phyloP scores from a whole-genome alignment of 2,797 vertebrate species.

The Rhinatrema bivittatum region DNA sequence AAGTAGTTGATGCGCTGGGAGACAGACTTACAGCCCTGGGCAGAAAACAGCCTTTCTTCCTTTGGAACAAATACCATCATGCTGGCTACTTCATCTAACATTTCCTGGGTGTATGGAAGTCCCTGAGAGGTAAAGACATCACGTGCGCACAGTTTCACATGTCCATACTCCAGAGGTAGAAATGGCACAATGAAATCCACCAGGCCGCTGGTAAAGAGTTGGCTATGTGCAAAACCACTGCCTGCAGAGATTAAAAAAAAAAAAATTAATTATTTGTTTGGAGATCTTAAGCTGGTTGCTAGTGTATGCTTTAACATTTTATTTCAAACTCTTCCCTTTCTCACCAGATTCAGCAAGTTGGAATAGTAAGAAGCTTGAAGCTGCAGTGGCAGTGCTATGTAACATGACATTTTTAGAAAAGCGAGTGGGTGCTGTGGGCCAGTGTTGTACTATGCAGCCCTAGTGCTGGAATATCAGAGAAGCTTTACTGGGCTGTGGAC shows the following conservation, averaged over 20 bases:
- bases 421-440: no score
- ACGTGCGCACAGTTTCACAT: conserved; percentile 76
- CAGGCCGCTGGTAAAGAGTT: conserved; percentile 73
- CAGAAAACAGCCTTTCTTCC: conserved; percentile 84
- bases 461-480: no score
- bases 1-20: conserved; percentile 89
- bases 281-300: no score
- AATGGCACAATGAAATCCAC: conserved; percentile 87
- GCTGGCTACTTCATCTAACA: conserved; percentile 74
- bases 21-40: conserved; percentile 91
- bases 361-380: no score
- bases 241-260: conserved; percentile 36
- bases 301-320: no score
- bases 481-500: no score
- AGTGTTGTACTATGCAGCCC: no score
- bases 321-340: no score
- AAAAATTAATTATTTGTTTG: no score
- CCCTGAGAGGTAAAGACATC: conserved; percentile 76
- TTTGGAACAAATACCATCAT: conserved; percentile 86
- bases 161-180: conserved; percentile 83
- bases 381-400: no score
- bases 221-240: conserved; percentile 68
- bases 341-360: no score
- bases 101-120: conserved; percentile 62
- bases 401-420: no score